A percentile compares a stretch with the other conserved stretches of the same genome.
Evolutionary conservation across 1,140 invertebrate species (phyloP).

Genomic region (Argopecten irradians): DNA sequence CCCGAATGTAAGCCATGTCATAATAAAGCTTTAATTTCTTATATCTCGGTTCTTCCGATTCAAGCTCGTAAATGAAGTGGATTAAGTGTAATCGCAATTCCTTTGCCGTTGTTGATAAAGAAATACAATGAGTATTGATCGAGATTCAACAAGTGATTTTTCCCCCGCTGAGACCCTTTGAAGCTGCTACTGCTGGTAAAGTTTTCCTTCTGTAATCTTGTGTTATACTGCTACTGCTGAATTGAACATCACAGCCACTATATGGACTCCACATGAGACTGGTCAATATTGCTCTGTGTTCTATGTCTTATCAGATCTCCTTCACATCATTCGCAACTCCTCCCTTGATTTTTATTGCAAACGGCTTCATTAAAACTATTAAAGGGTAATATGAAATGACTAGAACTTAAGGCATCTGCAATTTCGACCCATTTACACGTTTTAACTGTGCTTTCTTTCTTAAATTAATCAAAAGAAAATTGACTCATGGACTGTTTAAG

Average conservation of each 20-base stretch:
- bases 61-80: not conserved
- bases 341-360: not conserved
- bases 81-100: not conserved
- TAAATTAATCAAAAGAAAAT: not conserved
- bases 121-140: not conserved
- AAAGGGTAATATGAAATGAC: too few relatives aligned
- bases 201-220: not conserved
- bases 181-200: not conserved
- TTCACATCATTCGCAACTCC: too few relatives aligned
- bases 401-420: not conserved
- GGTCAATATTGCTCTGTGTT: too few relatives aligned
- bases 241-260: too few relatives aligned
- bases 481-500: not conserved
- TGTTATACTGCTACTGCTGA: not conserved
- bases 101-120: not conserved
- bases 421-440: not conserved
- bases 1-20: not conserved
- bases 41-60: conserved; percentile 1
- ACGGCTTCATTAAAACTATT: not conserved
- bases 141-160: not conserved
- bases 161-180: not conserved
- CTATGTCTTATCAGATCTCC: too few relatives aligned
- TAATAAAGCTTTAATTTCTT: not conserved
- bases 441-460: not conserved
- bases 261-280: too few relatives aligned